These are phyloP conservation scores for Exaiptasia diaphana DNA, from an alignment of 64 coral and sea anemone species.

Conservation along the genomic window DNA sequence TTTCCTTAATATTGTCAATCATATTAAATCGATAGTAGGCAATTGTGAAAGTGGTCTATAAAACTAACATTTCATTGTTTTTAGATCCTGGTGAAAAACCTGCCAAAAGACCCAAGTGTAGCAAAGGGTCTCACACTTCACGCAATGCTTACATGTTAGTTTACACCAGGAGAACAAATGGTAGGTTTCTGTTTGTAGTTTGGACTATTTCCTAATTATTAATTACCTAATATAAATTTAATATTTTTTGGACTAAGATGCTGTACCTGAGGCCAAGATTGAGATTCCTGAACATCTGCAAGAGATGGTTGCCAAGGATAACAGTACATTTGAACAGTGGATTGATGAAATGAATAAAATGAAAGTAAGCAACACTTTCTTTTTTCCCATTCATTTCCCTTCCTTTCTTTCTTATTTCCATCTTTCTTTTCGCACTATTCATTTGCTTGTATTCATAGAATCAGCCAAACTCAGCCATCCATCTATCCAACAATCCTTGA, in stretches of 20 bases:
- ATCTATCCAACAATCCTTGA: too few relatives aligned
- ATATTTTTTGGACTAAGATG: background rate
- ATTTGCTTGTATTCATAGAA: too few relatives aligned
- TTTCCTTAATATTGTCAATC: too few relatives aligned
- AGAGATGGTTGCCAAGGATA: slow-evolving; percentile 83
- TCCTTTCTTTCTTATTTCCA: too few relatives aligned
- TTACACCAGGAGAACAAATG: slow-evolving; percentile 53
- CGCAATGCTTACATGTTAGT: slow-evolving; percentile 96
- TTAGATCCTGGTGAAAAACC: slow-evolving; percentile 72
- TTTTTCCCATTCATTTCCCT: too few relatives aligned
- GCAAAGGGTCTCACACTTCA: slow-evolving; percentile 84
- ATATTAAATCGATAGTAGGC: too few relatives aligned
- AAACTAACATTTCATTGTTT: background rate
- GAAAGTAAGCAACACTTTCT: slow-evolving; percentile 69
- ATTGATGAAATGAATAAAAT: slow-evolving; percentile 54
- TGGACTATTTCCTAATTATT: background rate
- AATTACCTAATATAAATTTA: background rate
- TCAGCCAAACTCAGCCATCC: too few relatives aligned
- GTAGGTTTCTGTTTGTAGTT: slow-evolving; percentile 3
- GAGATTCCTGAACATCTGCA: slow-evolving; percentile 52
- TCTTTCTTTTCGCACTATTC: too few relatives aligned
- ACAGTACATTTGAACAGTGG: slow-evolving; percentile 85
- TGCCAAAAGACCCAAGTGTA: slow-evolving; percentile 68
- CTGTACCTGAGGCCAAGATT: background rate
- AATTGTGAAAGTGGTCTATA: too few relatives aligned